Conservation (phyloP, 2,797 vertebrate species). For the Eulemur coronatus region DNA sequence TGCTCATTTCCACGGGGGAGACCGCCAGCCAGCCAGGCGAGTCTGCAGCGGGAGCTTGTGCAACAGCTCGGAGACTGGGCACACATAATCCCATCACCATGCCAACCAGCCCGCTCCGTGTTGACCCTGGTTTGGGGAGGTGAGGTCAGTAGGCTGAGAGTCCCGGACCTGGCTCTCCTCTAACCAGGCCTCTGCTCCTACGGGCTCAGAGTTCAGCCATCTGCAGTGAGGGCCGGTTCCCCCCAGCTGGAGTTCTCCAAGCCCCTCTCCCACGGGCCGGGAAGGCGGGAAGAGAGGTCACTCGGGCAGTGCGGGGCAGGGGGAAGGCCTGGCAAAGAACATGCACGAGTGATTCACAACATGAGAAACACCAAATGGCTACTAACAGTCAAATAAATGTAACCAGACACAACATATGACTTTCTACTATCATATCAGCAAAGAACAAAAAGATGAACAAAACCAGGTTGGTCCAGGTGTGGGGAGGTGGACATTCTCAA, state of each 20-base stretch:
- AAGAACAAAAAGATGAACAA: background rate
- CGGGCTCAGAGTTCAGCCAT: background rate
- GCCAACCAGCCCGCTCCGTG: conserved; percentile 20
- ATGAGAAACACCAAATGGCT: background rate
- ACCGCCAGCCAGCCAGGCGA: background rate
- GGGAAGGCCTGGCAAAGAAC: background rate
- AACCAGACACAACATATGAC: background rate
- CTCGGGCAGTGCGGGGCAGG: background rate
- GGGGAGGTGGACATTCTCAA: background rate
- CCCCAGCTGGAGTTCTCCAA: background rate
- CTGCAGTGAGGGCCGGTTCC: background rate
- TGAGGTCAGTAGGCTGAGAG: background rate
- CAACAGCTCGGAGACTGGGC: background rate
- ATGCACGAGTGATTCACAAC: background rate
- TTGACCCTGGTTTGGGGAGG: background rate
- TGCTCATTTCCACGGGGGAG: background rate
- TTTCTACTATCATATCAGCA: background rate
- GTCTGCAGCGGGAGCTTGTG: background rate
- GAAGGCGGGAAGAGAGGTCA: background rate
- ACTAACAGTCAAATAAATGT: background rate
- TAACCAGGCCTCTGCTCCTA: background rate
- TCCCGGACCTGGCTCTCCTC: background rate
- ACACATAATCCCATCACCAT: conserved; percentile 32
- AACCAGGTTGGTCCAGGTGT: background rate
- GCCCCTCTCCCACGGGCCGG: background rate